Base-by-base conservation (phyloP, 2,797 vertebrate genomes). In the Macroramphosus scolopax region DNA sequence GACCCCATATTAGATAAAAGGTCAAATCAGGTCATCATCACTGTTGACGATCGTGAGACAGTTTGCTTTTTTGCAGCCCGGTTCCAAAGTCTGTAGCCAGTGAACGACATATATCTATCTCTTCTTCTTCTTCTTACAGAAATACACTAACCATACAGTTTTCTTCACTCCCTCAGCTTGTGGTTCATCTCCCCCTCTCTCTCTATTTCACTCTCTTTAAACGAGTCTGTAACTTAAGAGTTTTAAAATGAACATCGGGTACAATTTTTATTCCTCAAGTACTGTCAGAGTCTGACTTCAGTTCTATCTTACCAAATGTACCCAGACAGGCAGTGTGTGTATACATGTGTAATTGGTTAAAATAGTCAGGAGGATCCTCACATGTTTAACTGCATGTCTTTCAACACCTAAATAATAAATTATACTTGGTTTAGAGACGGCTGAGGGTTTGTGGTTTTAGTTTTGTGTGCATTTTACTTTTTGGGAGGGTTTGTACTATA, bases 341-440 rank as follows among this genome's bases (percentile, higher is more conserved):
- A 1, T 31, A n/a, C 15, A 33, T 12, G 41, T 48, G 32, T 51
- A 51, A 50, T 63, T 35, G n/a, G n/a, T n/a, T n/a, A n/a, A 44
- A 61, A 53, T 15, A 33, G 18, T 11, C 17, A 6, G 17, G 36
- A n/a, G n/a, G n/a, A n/a, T n/a, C n/a, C n/a, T n/a, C 12, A 41
- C 29, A 11, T 41, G 25, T 53, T 47, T 63, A 60, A 45, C 35
- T 49, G 44, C 5, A n/a, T n/a, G n/a, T n/a, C n/a, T n/a, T n/a
- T n/a, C n/a, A n/a, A n/a, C n/a, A n/a, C n/a, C n/a, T n/a, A 55
- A 55, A 58, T 54, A 5, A 48, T 34, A 56, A 60, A 54, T 50
- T 51, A 42, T 60, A 36, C 78, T 62, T 62, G 55, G 48, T 63
- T 46, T 57, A 49, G 13, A 32, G 25, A 20, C 31, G 29, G 13